Conservation (phyloP, 2,113 vertebrate species). For the Bos taurus region ARS-UCD2.0 NC_037333.1:24560501-24561000, state of each 20-base stretch:
- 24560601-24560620: not conserved
- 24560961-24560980: not conserved
- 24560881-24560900: not conserved
- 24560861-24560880: not conserved
- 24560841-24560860: not conserved
- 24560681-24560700: not conserved
- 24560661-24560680: not conserved
- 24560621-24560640: not conserved
- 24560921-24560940: not conserved
- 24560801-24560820: not conserved
- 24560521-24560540: not conserved
- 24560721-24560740: not conserved
- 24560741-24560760: not conserved
- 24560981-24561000: not conserved
- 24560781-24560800: not conserved
- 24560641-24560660: not conserved
- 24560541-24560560: not conserved
- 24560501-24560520: not conserved
- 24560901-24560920: not conserved
- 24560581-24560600: not conserved
- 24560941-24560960: not conserved
- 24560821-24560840: not conserved
- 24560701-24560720: not conserved
- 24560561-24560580: not conserved
- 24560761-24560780: not conserved